These are phyloP conservation scores for Prinia subflava DNA, from an alignment of 2,113 vertebrate species.

Conservation along the genomic window DNA sequence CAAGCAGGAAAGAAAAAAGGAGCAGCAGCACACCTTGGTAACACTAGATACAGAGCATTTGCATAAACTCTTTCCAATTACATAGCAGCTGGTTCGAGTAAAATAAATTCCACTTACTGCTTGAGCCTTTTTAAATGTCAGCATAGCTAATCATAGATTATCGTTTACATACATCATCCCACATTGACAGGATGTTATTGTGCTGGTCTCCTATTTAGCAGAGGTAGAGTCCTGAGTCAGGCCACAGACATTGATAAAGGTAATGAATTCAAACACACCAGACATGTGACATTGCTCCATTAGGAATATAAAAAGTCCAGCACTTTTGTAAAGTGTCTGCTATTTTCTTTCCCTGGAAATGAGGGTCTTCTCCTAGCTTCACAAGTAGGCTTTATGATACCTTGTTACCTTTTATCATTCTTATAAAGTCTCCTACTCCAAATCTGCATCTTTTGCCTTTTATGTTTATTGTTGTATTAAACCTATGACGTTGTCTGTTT, in stretches of 20 bases:
- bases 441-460: conserved; percentile 58
- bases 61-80: conserved; percentile 65
- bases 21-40: conserved; percentile 57
- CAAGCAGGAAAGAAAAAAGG: conserved; percentile 35
- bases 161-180: neutral
- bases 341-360: neutral
- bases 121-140: conserved; percentile 44
- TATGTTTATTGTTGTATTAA: conserved; percentile 55
- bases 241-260: neutral
- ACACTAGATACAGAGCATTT: conserved; percentile 57
- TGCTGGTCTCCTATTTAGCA: neutral
- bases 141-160: conserved; percentile 8
- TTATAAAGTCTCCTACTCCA: conserved; percentile 53
- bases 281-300: neutral
- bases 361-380: neutral
- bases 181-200: neutral
- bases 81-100: conserved; percentile 46
- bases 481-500: neutral
- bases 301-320: neutral
- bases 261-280: neutral
- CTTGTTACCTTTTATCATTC: conserved; percentile 29
- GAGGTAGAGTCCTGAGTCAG: neutral
- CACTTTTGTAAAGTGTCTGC: neutral
- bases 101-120: conserved; percentile 68
- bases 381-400: neutral